Base-by-base conservation (phyloP, 2,797 vertebrate species). In the Spizella passerina region DNA sequence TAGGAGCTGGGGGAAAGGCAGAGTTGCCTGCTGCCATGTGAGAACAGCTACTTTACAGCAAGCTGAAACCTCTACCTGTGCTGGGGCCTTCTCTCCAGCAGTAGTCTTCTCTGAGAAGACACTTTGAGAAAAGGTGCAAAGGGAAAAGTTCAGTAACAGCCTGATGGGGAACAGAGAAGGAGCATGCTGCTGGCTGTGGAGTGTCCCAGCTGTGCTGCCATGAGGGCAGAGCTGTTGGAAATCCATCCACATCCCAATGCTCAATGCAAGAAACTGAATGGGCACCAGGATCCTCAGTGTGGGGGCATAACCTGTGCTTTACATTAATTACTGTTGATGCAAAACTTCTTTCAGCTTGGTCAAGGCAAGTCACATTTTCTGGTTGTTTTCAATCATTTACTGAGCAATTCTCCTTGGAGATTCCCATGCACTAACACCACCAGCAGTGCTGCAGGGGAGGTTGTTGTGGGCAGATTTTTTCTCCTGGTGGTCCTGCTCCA, bases 101-200 rank as follows among this genome's bases (percentile, higher is more conserved):
- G 41, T 32, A 21, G 36, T 56, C 49, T 64, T 7, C 7, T 36
- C 26, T 27, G 23, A 46, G 61, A 24, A 64, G 32, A 53, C 27
- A 4, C 27, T 30, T 22, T 5, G 20, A 60, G 26, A 60, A 76
- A 47, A 90, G 2, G 4, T 18, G 18, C 36, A 38, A 34, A 49
- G 4, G 4, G 68, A 59, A 12, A 9, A 17, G 29, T 36, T 20
- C 27, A 8, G 1, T 1, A 3, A 2, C 12, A 75, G 19, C 5
- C 19, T 14, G 11, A 4, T 34, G 39, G 57, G 26, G 89, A 61
- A 10, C 5, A 55, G 41, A 46, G 50, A 10, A 60, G 27, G 36
- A 69, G 15, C 0, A 0, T 24, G 16, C 34, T 17, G 0, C 14
- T 1, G 2, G 39, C 53, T 66, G 49, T 49, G 38, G 41, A 60